Evolutionary conservation across 2,888 invertebrate species (phyloP), one percentile per base, ranked within the genome.

Genomic region (Euphydryas editha): DNA sequence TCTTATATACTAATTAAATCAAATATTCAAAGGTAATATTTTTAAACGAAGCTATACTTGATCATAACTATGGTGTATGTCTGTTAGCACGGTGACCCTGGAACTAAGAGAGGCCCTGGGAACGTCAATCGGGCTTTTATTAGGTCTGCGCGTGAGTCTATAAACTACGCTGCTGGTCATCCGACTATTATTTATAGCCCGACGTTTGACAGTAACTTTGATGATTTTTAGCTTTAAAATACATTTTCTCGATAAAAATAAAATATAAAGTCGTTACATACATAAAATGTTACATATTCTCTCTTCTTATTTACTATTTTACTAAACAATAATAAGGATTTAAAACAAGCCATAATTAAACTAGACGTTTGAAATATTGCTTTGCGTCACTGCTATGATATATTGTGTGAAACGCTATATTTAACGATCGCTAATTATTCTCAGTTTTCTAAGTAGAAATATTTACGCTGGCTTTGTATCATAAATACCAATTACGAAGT

Each of bases 31-130:
- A 20, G 13, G 39, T 20, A 49, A 20, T 37, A 59, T 37, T 37
- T 54, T 3, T 10, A 42, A 42, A 51, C 17, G 17, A 39, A 20
- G 39, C 8, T 47, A 39, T 11, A 47, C n/a, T 39, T n/a, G n/a
- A 8, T 62, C 59, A 47, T 39, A 39, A 37, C 46, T 59, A 59
- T 65, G 61, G 54, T 65, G 59, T 59, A 58, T 62, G 61, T 46
- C 37, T 56, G 59, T 51, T 58, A 64, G 61, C 75, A 69, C 73
- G 67, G 69, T 75, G 82, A 83, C 81, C 84, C 83, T 82, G 83
- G 83, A 82, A 81, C 77, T 66, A 70, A 69, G 66, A 67, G 65
- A 58, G 66, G 68, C 42, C 65, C 68, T 70, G 71, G 69, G 72
- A 72, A 73, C 77, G 77, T 77, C 80, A 78, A 81, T 78, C 76